Conservation (phyloP, 2,113 vertebrate genomes). For the Labeo rohita region DNA sequence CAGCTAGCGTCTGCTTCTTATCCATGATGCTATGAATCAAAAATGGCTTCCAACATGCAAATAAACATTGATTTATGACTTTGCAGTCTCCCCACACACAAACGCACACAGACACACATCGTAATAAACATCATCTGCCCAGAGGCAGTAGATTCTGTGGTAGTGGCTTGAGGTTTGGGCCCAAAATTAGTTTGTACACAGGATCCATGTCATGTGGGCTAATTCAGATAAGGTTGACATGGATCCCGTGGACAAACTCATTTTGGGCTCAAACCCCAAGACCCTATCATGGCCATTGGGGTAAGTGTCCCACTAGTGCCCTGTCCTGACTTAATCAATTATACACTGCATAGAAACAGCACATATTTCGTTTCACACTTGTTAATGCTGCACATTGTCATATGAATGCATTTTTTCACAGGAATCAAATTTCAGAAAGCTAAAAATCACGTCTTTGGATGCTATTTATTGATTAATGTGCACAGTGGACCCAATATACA, state of each 20-base stretch:
- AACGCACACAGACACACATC: not conserved
- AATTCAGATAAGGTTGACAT: not conserved
- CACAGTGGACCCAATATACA: not conserved
- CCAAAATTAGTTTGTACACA: not conserved
- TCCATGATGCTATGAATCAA: not conserved
- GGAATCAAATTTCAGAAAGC: not conserved
- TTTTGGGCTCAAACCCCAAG: not conserved
- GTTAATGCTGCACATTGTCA: not conserved
- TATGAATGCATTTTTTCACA: not conserved
- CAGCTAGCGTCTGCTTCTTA: not conserved
- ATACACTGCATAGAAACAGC: not conserved
- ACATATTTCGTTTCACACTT: not conserved
- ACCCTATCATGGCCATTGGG: not conserved
- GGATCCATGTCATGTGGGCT: not conserved
- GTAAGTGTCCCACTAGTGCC: not conserved
- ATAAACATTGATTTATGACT: constrained; percentile 1
- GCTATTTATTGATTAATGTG: not conserved
- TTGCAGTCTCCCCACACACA: not conserved
- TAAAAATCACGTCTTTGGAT: not conserved
- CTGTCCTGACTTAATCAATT: not conserved
- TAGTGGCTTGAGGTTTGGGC: too few species aligned
- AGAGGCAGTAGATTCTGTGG: not conserved
- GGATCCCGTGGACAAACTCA: not conserved
- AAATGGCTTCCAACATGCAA: not conserved
- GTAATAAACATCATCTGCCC: not conserved